Evolutionary conservation across 2,888 invertebrate genomes (phyloP), one percentile per base, ranked within the genome.

Genomic region (Torymus tubicola): DNA sequence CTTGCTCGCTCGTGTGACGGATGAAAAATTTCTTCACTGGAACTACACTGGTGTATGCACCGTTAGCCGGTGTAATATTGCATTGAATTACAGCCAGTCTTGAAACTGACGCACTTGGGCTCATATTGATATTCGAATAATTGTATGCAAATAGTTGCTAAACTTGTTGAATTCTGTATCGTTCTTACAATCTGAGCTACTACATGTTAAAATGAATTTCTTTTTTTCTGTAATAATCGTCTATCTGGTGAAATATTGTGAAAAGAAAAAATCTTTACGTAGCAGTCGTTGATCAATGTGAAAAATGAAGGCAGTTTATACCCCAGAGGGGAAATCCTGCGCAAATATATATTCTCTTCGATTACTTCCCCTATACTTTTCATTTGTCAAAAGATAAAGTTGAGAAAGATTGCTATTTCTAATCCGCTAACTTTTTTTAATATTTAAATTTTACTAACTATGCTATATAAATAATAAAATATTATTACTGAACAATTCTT

Each of bases 301-400:
- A 80, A 75, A 80, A 80, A 80, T 75, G 74, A 64, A 73, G 78
- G 61, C 52, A 64, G 63, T 74, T 57, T 70, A 65, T 55, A 61
- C 21, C 42, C 68, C 2, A 12, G 31, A 67, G 78, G 52, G 52
- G n/a, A 50, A 42, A 67, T 65, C 13, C 21, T 55, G n/a, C 42
- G 31, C 55, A 24, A 63, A 79, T 73, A 71, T 78, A 69, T 67
- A 67, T 69, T 31, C 24, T 71, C 58, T 61, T 57, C 70, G 60
- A 71, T 75, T 80, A 55, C 65, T n/a, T 52, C 53, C 31, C 52
- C 53, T 24, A 21, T n/a, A 12, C 18, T 21, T 31, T 31, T 52
- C 63, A 64, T 79, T 74, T 14, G 57, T 79, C 50, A 79, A 53
- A 71, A 65, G 16, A 60, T 0, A 71, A 31, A 52, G 12, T 64